phyloP scores from a whole-genome alignment of 2,888 invertebrate genomes.

The Meganola albula region DNA sequence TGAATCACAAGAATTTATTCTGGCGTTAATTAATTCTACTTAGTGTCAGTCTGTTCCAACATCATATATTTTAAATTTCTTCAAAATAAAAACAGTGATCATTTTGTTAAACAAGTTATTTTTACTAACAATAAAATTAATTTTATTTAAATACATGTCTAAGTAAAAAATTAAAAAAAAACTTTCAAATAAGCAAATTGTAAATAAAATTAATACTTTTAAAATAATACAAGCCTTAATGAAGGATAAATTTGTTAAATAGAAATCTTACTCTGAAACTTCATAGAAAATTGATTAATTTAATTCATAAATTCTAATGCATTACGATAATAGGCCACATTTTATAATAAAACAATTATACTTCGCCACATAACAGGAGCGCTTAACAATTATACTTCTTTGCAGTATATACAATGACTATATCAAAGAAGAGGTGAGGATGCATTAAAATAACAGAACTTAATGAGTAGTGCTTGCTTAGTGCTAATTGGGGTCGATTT shows the following conservation, averaged over 20 bases:
- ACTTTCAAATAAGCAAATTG: constrained; percentile 36
- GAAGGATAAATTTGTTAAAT: constrained; percentile 57
- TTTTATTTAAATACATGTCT: constrained; percentile 31
- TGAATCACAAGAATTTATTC: too few relatives aligned
- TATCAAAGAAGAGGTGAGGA: constrained; percentile 57
- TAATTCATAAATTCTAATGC: constrained; percentile 41
- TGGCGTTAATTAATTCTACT: constrained; percentile 32
- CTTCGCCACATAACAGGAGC: constrained; percentile 54
- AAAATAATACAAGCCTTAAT: constrained; percentile 66
- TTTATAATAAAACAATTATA: constrained; percentile 51
- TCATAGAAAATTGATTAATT: constrained; percentile 54
- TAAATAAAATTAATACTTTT: constrained; percentile 66
- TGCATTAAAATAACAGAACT: constrained; percentile 64
- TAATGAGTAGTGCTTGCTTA: constrained; percentile 67
- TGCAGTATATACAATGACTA: constrained; percentile 70
- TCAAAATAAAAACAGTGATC: constrained; percentile 21
- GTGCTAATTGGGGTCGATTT: constrained; percentile 63
- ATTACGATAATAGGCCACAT: constrained; percentile 65
- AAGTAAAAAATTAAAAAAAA: constrained; percentile 25
- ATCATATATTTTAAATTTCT: constrained; percentile 19
- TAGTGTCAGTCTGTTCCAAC: constrained; percentile 33
- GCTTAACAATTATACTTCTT: constrained; percentile 58
- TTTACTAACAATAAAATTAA: constrained; percentile 32
- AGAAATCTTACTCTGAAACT: constrained; percentile 62
- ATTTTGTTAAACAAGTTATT: constrained; percentile 19